These are phyloP conservation scores for Paramormyrops hopkinsi DNA, from an alignment of 2,797 vertebrate species.

Conservation along the genomic window DNA sequence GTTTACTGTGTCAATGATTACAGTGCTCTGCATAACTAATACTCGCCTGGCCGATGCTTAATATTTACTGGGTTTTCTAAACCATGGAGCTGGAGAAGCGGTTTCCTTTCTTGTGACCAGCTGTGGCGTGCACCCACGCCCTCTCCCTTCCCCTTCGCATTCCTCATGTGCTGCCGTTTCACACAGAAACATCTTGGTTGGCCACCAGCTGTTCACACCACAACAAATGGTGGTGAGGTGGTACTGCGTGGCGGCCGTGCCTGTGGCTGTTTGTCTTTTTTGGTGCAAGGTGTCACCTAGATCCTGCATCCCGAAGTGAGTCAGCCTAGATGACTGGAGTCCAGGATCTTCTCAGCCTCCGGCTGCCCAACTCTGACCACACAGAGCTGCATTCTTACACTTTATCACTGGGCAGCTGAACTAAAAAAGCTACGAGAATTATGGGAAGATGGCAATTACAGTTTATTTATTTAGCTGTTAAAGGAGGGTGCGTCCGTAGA, in stretches of 20 bases:
- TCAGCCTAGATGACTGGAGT: background rate
- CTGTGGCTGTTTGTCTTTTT: background rate
- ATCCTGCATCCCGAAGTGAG: background rate
- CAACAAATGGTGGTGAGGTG: background rate
- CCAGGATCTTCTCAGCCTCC: background rate
- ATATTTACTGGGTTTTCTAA: background rate
- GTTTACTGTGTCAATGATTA: background rate
- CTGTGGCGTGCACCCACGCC: background rate
- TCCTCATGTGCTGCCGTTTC: background rate
- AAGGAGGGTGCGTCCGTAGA: background rate
- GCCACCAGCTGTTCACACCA: conserved; percentile 8
- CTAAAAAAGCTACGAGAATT: background rate
- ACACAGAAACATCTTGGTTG: background rate
- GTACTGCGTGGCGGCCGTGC: background rate
- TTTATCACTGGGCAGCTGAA: background rate
- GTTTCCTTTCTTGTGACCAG: background rate
- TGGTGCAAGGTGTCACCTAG: background rate
- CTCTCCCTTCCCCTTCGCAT: background rate
- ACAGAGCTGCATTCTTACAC: background rate
- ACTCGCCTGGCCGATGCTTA: background rate
- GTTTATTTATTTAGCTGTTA: background rate
- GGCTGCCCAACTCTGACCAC: background rate
- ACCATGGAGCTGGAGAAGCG: background rate
- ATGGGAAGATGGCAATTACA: background rate
- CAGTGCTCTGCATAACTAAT: conserved; percentile 1